phyloP scores from a whole-genome alignment of 2,888 invertebrate species.

The Papilio elwesi region DNA sequence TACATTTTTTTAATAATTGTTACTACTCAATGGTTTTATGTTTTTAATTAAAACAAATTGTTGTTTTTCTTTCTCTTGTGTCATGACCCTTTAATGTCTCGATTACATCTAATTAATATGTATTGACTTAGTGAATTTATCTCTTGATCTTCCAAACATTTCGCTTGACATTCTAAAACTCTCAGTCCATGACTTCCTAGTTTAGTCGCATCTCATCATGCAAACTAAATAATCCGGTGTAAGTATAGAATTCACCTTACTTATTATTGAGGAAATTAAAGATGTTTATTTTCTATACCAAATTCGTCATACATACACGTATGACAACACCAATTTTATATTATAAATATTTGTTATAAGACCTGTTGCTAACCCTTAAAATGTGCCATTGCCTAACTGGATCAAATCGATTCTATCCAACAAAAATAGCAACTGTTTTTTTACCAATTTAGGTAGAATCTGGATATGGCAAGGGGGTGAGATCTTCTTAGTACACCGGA shows the following conservation, averaged over 20 bases:
- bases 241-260: not conserved
- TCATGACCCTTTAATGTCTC: slow-evolving; percentile 47
- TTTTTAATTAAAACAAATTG: slow-evolving; percentile 56
- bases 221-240: slow-evolving; percentile 52
- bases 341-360: too few species aligned
- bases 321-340: not conserved
- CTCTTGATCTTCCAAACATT: slow-evolving; percentile 56
- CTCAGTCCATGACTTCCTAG: slow-evolving; percentile 71
- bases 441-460: not conserved
- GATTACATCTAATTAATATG: slow-evolving; percentile 40
- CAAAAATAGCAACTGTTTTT: not conserved
- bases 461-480: not conserved
- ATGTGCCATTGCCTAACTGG: too few species aligned
- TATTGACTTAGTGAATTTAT: slow-evolving; percentile 69
- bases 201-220: slow-evolving; percentile 56
- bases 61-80: slow-evolving; percentile 46
- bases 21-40: slow-evolving; percentile 73
- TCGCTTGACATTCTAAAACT: slow-evolving; percentile 59
- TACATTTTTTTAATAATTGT: slow-evolving; percentile 78
- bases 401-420: too few species aligned
- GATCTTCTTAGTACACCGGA: not conserved
- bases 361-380: too few species aligned
- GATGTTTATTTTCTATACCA: not conserved
- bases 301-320: not conserved
- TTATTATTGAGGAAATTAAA: not conserved